Percentiles rank a stretch among this genome's conserved stretches.
Evolutionary conservation across 1,140 invertebrate genomes (phyloP).

Genomic region (Pseudobourletiella spinata): DNA sequence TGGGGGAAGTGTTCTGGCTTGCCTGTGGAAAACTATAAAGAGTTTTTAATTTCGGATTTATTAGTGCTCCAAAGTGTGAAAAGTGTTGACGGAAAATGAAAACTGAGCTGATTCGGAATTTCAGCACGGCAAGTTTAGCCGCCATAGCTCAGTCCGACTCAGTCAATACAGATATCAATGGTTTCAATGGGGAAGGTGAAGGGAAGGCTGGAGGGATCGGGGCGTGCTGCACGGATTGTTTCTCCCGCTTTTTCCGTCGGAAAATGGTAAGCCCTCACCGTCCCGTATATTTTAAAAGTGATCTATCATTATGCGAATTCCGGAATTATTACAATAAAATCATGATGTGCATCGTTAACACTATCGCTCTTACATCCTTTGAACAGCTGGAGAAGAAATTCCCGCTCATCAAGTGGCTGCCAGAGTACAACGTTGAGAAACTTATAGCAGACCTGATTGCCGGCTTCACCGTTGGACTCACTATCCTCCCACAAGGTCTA

Average conservation of each 20-base stretch:
- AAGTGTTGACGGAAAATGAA: constrained; percentile 16
- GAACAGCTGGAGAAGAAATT: constrained; percentile 34
- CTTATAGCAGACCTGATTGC: constrained; percentile 46
- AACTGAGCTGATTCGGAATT: constrained; percentile 29
- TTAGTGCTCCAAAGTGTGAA: not conserved
- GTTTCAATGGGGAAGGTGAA: not conserved
- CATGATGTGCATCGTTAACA: too few relatives aligned
- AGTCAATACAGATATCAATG: too few relatives aligned
- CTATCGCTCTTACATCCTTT: too few relatives aligned
- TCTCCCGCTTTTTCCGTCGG: not conserved
- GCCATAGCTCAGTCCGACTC: constrained; percentile 22
- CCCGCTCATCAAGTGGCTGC: constrained; percentile 39
- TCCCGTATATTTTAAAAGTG: too few relatives aligned
- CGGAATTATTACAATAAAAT: too few relatives aligned
- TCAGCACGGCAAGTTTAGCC: constrained; percentile 29
- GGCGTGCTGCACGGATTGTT: not conserved
- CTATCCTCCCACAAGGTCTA: constrained; percentile 53
- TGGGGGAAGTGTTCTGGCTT: too few relatives aligned
- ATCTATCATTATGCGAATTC: too few relatives aligned
- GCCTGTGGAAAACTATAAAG: not conserved
- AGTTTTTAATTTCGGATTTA: not conserved
- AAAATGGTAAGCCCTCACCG: too few relatives aligned
- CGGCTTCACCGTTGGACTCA: constrained; percentile 49
- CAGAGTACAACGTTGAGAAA: constrained; percentile 37
- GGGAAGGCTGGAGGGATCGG: not conserved